Percentiles rank a stretch among this genome's conserved stretches.
Evolutionary conservation across 2,888 invertebrate species (phyloP).

Genomic region (Leptopilina syphax): DNA sequence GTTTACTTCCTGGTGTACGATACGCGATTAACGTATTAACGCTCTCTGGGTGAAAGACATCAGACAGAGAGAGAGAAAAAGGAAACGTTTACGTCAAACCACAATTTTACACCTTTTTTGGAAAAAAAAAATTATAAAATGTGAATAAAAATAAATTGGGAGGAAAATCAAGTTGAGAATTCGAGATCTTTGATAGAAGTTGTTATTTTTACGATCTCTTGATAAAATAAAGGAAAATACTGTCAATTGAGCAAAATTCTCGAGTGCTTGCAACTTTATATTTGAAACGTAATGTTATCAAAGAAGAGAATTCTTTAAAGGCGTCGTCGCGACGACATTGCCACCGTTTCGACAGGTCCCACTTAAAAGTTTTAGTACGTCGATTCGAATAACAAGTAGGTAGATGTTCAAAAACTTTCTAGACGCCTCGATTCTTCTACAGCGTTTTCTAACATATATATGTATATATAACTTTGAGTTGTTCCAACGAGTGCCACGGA

Average conservation of each 20-base stretch:
- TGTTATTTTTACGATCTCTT: background rate
- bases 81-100: background rate
- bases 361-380: conserved; percentile 38
- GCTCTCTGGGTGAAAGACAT: background rate
- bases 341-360: conserved; percentile 34
- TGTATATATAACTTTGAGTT: conserved; percentile 11
- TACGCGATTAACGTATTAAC: background rate
- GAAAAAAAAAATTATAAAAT: no score
- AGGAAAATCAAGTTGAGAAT: background rate
- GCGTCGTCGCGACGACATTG: conserved; percentile 39
- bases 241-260: conserved; percentile 2
- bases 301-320: conserved; percentile 30
- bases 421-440: conserved; percentile 27
- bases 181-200: background rate
- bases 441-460: background rate
- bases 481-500: background rate
- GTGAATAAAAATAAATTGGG: no score
- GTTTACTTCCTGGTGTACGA: background rate
- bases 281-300: conserved; percentile 7
- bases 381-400: conserved; percentile 29
- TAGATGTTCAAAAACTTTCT: conserved; percentile 31
- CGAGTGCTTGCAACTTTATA: conserved; percentile 27
- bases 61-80: background rate
- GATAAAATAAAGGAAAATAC: background rate
- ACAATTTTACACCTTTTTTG: no score